Conservation (phyloP, 2,113 vertebrate genomes). For the Ahaetulla prasina region DNA sequence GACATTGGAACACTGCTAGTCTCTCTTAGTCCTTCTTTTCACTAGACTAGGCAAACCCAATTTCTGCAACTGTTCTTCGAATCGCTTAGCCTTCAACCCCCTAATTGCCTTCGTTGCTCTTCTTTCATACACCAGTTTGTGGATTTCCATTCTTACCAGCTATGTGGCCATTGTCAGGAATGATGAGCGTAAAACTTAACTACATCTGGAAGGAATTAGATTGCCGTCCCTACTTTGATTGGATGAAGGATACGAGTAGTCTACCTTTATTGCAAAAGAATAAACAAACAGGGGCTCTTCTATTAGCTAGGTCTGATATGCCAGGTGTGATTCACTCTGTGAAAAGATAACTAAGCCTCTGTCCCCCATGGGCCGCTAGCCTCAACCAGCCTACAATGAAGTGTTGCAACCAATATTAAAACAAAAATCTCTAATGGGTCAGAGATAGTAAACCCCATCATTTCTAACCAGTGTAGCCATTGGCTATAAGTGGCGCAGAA, state of each 20-base stretch:
- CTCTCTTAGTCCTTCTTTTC: neutral
- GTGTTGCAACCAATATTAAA: neutral
- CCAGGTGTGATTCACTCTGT: neutral
- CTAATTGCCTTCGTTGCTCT: neutral
- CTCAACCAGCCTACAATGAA: neutral
- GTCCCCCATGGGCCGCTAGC: neutral
- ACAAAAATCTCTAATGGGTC: neutral
- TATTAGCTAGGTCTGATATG: neutral
- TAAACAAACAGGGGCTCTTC: neutral
- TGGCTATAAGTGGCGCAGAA: neutral
- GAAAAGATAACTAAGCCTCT: neutral
- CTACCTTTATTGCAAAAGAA: neutral
- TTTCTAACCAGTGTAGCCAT: neutral
- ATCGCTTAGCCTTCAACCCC: neutral
- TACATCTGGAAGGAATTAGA: neutral
- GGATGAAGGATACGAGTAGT: neutral
- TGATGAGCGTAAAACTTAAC: neutral
- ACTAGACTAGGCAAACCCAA: neutral
- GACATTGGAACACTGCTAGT: neutral
- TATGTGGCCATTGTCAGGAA: neutral
- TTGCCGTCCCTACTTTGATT: neutral
- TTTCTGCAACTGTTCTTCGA: neutral
- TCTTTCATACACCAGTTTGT: neutral
- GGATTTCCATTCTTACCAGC: neutral
- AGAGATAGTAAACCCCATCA: neutral